Evolutionary conservation across 1,140 invertebrate species (phyloP), one percentile per base, ranked within the genome.

Genomic region (Manduca sexta): DNA sequence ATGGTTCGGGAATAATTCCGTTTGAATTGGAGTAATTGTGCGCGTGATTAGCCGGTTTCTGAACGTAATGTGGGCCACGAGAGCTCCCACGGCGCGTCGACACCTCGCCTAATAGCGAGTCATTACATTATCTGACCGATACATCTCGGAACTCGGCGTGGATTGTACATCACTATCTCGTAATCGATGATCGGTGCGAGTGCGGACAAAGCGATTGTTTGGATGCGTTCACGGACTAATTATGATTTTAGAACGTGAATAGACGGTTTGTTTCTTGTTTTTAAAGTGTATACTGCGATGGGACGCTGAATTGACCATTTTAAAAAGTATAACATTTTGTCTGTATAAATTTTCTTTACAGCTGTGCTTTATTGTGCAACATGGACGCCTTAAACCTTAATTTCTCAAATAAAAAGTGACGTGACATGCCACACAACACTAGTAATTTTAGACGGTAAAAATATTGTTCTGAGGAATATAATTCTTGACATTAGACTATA

Each of bases 1-100:
- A 58, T 67, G 18, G 30, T n/a, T 12, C 59, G 64, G 61, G 63
- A 72, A 70, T 73, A 75, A 78, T 74, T 75, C 70, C 31, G 58
- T 50, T 60, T 52, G 74, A 75, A 79, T 79, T 79, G 70, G 69
- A 80, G 71, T 78, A 79, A 83, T 78, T 76, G 75, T 56, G 49
- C 60, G 65, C 54, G 67, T 76, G 70, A 80, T 79, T 73, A 75
- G 64, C 58, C 64, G 60, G 74, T 60, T 58, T 66, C 65, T 62
- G 60, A 60, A 45, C 40, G 48, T 46, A 56, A 70, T 70, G 69
- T 77, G 64, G 72, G 74, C 51, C 74, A 62, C 53, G 50, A 30
- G 45, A 47, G 63, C 69, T 82, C 78, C 78, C 78, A 82, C 78
- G 77, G 60, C 61, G 65, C 69, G 69, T 77, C 78, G 69, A 81